Percentiles rank a stretch among this genome's conserved stretches.
These are phyloP conservation scores for Ceryle rudis DNA, from an alignment of 2,797 vertebrate species.

Conservation along the genomic window DNA sequence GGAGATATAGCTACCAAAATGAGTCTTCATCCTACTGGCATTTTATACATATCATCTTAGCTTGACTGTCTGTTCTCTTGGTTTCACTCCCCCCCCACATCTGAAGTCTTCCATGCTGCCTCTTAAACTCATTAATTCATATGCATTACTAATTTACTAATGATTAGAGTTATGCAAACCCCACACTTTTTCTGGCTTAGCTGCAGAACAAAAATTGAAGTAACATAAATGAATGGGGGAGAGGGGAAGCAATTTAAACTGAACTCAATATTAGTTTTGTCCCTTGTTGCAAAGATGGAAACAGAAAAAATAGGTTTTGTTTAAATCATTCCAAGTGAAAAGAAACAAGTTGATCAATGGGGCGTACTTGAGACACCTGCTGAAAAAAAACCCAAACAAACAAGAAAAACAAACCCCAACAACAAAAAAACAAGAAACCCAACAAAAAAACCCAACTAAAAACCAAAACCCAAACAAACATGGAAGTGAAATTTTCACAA, in stretches of 20 bases:
- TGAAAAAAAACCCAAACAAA: too few relatives aligned
- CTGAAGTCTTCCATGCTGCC: not conserved
- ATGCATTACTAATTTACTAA: not conserved
- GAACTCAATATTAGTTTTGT: not conserved
- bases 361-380: not conserved
- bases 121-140: not conserved
- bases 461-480: not conserved
- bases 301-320: not conserved
- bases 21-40: not conserved
- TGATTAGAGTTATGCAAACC: not conserved
- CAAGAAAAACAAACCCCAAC: accelerated
- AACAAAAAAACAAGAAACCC: not conserved
- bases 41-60: not conserved
- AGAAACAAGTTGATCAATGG: not conserved
- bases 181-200: not conserved
- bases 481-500: not conserved
- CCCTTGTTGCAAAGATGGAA: not conserved
- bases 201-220: not conserved
- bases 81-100: not conserved
- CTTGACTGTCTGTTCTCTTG: not conserved
- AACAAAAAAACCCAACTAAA: too few relatives aligned
- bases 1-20: not conserved
- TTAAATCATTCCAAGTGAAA: not conserved
- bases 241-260: not conserved
- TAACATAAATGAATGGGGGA: not conserved